Evolutionary conservation across 2,797 vertebrate species (phyloP).

Genomic region (Gymnothorax reevesii): DNA sequence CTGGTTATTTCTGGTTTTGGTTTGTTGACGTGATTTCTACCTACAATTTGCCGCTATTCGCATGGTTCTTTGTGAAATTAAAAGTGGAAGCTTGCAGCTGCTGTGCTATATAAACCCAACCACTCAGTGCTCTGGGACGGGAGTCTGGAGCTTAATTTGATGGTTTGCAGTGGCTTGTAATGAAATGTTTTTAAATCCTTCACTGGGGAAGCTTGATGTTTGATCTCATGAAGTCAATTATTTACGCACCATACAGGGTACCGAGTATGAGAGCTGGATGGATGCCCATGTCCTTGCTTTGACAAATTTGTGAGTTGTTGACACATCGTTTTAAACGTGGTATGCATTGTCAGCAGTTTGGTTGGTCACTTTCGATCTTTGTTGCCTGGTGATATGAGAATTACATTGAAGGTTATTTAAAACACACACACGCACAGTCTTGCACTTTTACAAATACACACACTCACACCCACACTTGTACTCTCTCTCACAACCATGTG

Average conservation of each 20-base stretch:
- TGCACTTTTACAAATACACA: conserved; percentile 41
- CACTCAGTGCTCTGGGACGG: not conserved
- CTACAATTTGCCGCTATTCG: not conserved
- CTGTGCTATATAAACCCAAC: not conserved
- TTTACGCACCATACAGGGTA: conserved; percentile 22
- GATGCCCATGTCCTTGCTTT: conserved; percentile 25
- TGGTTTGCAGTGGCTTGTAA: not conserved
- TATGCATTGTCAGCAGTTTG: conserved; percentile 49
- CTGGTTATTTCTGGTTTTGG: not conserved
- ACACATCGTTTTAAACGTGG: conserved; percentile 32
- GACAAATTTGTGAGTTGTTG: conserved; percentile 30
- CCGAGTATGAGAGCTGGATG: conserved; percentile 31
- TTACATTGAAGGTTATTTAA: not conserved
- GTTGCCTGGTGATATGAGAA: conserved; percentile 11
- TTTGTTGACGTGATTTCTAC: not conserved
- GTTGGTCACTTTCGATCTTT: conserved; percentile 30
- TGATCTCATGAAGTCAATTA: not conserved
- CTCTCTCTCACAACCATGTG: not conserved
- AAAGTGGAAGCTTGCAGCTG: not conserved
- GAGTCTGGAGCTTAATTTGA: not conserved
- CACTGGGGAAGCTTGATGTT: not conserved
- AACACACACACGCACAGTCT: not conserved
- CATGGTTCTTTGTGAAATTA: not conserved
- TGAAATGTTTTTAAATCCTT: not conserved
- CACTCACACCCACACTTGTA: not conserved